Percentiles rank a stretch among this genome's conserved stretches.
Conservation (phyloP, 2,888 invertebrate genomes). For the Spodoptera picta region DNA sequence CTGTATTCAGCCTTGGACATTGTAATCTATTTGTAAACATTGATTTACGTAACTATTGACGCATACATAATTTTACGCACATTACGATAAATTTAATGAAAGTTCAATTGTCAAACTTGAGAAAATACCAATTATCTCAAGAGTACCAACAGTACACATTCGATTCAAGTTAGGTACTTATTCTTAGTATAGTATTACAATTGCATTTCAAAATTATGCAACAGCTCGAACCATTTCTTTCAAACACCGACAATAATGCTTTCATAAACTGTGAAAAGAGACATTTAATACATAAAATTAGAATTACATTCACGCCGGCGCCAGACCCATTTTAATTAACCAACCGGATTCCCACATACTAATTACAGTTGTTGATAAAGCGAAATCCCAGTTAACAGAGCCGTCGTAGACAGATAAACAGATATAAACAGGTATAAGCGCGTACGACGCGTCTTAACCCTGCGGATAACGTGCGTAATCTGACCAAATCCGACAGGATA, state of each 20-base stretch:
- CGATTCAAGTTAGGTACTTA: too few species aligned
- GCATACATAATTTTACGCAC: slow-evolving; percentile 11
- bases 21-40: slow-evolving; percentile 57
- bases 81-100: slow-evolving; percentile 35
- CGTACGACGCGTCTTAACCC: slow-evolving; percentile 52
- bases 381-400: slow-evolving; percentile 59
- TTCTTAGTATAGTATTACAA: too few species aligned
- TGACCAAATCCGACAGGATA: slow-evolving; percentile 74
- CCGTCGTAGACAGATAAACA: slow-evolving; percentile 52
- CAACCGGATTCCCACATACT: slow-evolving; percentile 53
- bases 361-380: slow-evolving; percentile 60
- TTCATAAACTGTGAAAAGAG: slow-evolving; percentile 40
- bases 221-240: slow-evolving; percentile 7
- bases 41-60: slow-evolving; percentile 53
- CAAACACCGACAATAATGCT: slow-evolving; percentile 10
- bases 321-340: slow-evolving; percentile 50
- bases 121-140: not conserved
- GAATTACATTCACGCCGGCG: slow-evolving; percentile 44
- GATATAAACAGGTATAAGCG: slow-evolving; percentile 61
- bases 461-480: slow-evolving; percentile 62
- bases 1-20: slow-evolving; percentile 56
- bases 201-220: too few species aligned
- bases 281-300: slow-evolving; percentile 45
- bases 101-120: slow-evolving; percentile 16
- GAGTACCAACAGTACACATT: too few species aligned